Percentiles rank a stretch among this genome's conserved stretches.
These are phyloP conservation scores for Esperia sulphurella DNA, from an alignment of 2,888 invertebrate genomes.

Conservation along the genomic window DNA sequence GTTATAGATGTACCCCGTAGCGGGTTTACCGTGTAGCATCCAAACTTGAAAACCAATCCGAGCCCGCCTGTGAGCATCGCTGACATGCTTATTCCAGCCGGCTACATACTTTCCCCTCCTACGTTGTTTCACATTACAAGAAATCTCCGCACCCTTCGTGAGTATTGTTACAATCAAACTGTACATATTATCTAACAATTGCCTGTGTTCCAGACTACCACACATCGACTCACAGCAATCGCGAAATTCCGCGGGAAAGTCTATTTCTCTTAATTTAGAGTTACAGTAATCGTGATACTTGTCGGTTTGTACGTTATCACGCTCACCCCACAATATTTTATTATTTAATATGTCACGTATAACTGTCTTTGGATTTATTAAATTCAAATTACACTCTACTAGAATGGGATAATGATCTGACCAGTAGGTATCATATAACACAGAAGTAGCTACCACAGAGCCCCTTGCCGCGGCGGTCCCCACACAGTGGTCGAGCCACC, in stretches of 20 bases:
- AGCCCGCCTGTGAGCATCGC: background rate
- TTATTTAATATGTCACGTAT: background rate
- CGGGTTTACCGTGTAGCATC: background rate
- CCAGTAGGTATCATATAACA: background rate
- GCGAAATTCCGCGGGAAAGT: background rate
- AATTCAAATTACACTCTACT: background rate
- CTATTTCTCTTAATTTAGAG: background rate
- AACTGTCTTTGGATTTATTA: background rate
- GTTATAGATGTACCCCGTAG: background rate
- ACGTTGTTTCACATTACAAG: background rate
- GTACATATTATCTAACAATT: background rate
- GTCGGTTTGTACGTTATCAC: background rate
- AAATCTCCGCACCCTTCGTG: background rate
- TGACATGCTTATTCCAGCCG: background rate
- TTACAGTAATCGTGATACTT: background rate
- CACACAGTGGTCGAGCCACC: constrained; percentile 2
- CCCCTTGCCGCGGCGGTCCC: background rate
- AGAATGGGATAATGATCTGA: constrained; percentile 1
- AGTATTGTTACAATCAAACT: background rate
- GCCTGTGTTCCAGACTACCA: background rate
- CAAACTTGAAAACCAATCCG: background rate
- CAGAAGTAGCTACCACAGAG: background rate
- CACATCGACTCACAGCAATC: background rate
- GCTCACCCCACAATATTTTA: background rate
- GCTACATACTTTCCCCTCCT: background rate